Percentiles rank a stretch among this genome's conserved stretches.
These are phyloP conservation scores for Sesia apiformis DNA, from an alignment of 2,888 invertebrate genomes.

Conservation along the genomic window DNA sequence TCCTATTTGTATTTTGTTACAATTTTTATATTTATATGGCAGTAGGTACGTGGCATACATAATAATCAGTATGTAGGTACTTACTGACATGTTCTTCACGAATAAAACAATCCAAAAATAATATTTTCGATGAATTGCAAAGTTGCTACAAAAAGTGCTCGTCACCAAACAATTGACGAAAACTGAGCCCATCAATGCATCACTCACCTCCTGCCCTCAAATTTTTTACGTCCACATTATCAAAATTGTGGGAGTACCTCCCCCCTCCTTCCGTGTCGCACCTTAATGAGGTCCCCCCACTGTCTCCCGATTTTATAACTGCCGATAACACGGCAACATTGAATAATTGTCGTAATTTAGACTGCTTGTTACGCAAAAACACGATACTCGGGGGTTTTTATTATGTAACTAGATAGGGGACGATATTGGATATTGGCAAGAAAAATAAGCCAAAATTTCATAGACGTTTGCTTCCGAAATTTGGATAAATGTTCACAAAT, in stretches of 20 bases:
- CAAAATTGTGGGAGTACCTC: conserved; percentile 11
- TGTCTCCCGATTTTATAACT: conserved; percentile 46
- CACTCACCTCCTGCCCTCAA: conserved; percentile 13
- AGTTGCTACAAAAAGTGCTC: no score
- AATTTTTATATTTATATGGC: no score
- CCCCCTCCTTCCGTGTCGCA: conserved; percentile 20
- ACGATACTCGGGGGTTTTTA: conserved; percentile 47
- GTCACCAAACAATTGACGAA: no score
- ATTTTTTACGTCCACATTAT: conserved; percentile 22
- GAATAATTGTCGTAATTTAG: conserved; percentile 72
- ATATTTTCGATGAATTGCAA: no score
- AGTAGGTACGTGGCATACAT: no score
- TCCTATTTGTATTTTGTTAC: no score
- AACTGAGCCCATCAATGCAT: conserved; percentile 7
- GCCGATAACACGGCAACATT: conserved; percentile 66
- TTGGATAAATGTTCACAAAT: no score
- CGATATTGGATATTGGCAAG: conserved; percentile 4
- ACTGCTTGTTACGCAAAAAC: conserved; percentile 62
- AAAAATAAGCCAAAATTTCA: conserved; percentile 5
- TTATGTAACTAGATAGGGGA: conserved; percentile 44
- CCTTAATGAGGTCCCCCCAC: conserved; percentile 4
- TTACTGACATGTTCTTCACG: no score
- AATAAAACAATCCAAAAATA: no score
- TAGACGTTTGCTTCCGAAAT: neutral
- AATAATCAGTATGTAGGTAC: no score